A percentile compares a stretch with the other conserved stretches of the same genome.
Evolutionary conservation across 64 coral and sea anemone species (phyloP).

Genomic region (Dendronephthya gigantea): DNA sequence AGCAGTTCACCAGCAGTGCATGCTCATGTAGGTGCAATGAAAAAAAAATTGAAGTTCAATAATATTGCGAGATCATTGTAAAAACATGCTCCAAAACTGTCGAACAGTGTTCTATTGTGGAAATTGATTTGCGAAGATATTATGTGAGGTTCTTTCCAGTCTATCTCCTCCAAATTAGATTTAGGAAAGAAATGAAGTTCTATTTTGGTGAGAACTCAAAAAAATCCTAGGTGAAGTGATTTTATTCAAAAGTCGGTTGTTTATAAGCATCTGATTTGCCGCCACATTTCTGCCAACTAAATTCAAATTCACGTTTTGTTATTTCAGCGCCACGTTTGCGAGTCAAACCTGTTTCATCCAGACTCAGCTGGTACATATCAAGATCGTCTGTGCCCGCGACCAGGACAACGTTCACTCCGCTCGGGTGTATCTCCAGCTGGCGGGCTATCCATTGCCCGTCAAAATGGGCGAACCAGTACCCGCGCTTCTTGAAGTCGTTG

Average conservation of each 20-base stretch:
- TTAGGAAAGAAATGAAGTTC: slow-evolving; percentile 8
- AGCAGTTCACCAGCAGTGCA: too few relatives aligned
- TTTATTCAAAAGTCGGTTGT: background rate
- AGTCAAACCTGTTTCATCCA: slow-evolving; percentile 74
- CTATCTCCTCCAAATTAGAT: too few relatives aligned
- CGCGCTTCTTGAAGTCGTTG: slow-evolving; percentile 75
- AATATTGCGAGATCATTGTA: too few relatives aligned
- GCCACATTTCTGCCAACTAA: slow-evolving; percentile 49
- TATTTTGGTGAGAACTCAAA: background rate
- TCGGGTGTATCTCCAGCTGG: slow-evolving; percentile 75
- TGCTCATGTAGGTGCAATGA: too few relatives aligned
- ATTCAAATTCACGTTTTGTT: slow-evolving; percentile 62
- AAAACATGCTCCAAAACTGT: too few relatives aligned
- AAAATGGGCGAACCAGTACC: slow-evolving; percentile 94
- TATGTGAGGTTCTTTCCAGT: too few relatives aligned
- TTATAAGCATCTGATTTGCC: slow-evolving; percentile 28
- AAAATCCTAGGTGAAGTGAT: background rate
- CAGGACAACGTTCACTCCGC: slow-evolving; percentile 47
- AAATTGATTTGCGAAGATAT: too few relatives aligned
- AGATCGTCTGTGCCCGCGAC: slow-evolving; percentile 86
- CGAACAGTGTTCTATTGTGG: too few relatives aligned
- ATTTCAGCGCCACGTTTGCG: slow-evolving; percentile 68
- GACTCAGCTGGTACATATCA: slow-evolving; percentile 89
- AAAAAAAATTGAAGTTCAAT: too few relatives aligned
- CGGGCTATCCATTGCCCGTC: slow-evolving; percentile 97